Conservation (phyloP, 2,113 vertebrate genomes). For the Tragulus kanchil region DNA sequence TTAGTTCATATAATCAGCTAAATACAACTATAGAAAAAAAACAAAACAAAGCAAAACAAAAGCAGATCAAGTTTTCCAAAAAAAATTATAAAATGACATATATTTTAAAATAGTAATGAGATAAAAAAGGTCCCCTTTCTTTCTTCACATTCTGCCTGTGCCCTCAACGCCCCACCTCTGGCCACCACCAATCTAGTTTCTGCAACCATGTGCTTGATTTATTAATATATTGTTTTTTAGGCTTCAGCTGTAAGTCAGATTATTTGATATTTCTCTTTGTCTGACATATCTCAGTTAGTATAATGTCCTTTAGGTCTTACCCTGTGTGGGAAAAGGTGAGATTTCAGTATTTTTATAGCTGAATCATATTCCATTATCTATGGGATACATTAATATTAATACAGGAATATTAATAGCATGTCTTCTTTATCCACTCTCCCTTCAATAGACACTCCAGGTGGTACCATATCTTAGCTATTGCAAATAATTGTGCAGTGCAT, state of each 20-base stretch:
- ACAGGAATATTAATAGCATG: no score
- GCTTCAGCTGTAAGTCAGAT: neutral
- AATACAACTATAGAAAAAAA: neutral
- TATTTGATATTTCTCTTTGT: neutral
- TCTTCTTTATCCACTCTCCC: neutral
- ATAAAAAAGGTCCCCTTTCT: neutral
- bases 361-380: neutral
- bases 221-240: neutral
- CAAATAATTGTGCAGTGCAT: neutral
- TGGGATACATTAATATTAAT: neutral
- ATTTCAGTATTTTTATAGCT: neutral
- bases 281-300: neutral
- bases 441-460: neutral
- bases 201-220: neutral
- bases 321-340: neutral
- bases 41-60: neutral
- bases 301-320: neutral
- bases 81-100: neutral
- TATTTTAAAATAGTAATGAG: neutral
- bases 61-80: neutral
- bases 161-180: neutral
- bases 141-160: no score
- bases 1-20: neutral
- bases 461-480: neutral
- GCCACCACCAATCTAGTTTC: neutral